phyloP scores from a whole-genome alignment of 2,797 vertebrate genomes.

The Florisuga fusca region DNA sequence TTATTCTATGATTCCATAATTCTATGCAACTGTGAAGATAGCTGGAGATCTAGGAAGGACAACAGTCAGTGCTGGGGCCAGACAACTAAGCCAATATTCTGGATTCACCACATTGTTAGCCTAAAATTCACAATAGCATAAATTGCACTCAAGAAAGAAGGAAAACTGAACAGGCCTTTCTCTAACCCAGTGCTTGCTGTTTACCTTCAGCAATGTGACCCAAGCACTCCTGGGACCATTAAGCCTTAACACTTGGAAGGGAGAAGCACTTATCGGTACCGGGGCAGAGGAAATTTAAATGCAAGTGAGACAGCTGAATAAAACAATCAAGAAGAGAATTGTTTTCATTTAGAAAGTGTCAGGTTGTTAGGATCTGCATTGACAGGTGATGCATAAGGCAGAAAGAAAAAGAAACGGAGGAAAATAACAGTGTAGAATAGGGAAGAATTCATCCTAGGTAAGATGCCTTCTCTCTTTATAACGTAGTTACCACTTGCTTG shows the following conservation, averaged over 20 bases:
- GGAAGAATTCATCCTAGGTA: neutral
- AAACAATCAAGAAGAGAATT: neutral
- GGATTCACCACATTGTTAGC: neutral
- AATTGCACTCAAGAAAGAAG: accelerated
- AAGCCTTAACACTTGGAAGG: neutral
- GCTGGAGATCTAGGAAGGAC: neutral
- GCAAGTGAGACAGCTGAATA: neutral
- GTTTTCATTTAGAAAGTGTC: neutral
- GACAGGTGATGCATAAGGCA: neutral
- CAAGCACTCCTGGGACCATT: neutral
- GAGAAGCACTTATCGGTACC: neutral
- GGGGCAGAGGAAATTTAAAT: neutral
- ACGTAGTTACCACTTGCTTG: neutral
- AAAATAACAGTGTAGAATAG: neutral
- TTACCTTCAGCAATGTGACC: neutral
- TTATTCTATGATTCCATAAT: no score
- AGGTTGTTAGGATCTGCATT: neutral
- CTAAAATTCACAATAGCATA: neutral
- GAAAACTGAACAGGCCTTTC: neutral
- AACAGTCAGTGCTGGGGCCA: neutral
- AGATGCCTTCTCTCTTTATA: neutral
- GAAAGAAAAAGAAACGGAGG: neutral
- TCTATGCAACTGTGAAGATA: neutral
- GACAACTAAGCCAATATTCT: neutral
- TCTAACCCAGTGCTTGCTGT: neutral